A percentile compares a stretch with the other conserved stretches of the same genome.
phyloP scores from a whole-genome alignment of 1,140 invertebrate species.

The Monomorium pharaonis region DNA sequence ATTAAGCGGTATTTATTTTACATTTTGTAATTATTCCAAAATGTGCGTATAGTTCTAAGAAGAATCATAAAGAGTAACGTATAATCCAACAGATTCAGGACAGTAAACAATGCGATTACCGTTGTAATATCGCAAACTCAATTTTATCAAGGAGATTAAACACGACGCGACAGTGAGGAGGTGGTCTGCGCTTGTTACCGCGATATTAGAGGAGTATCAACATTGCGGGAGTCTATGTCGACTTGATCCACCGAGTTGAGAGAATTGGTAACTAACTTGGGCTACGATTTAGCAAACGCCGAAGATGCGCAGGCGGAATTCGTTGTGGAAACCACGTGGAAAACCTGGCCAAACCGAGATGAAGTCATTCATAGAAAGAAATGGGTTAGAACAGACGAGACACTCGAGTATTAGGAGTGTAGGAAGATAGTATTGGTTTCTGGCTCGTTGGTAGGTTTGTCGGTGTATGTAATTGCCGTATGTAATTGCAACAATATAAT shows the following conservation, averaged over 20 bases:
- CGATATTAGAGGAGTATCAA: conserved; percentile 84
- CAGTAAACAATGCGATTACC: not conserved
- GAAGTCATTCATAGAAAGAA: conserved; percentile 70
- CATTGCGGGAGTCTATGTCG: conserved; percentile 76
- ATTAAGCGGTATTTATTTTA: not conserved
- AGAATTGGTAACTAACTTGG: conserved; percentile 53
- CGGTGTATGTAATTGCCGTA: not conserved
- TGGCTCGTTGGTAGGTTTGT: not conserved
- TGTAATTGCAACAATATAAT: conserved; percentile 28
- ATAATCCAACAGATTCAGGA: too few species aligned
- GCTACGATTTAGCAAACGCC: not conserved
- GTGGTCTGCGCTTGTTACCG: conserved; percentile 77
- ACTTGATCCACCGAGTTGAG: conserved; percentile 38
- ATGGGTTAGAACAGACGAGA: conserved; percentile 81
- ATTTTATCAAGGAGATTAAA: conserved; percentile 75
- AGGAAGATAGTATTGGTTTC: conserved; percentile 52
- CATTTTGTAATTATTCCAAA: not conserved
- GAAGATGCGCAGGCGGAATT: not conserved
- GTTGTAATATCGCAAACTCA: not conserved
- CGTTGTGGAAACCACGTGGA: not conserved
- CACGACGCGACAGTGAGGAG: conserved; percentile 74
- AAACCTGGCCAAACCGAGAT: not conserved
- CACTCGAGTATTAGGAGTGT: conserved; percentile 76
- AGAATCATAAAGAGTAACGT: not conserved
- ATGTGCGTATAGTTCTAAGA: not conserved